A percentile compares a stretch with the other conserved stretches of the same genome.
phyloP scores from a whole-genome alignment of 2,113 vertebrate genomes.

The Anolis carolinensis region DNA sequence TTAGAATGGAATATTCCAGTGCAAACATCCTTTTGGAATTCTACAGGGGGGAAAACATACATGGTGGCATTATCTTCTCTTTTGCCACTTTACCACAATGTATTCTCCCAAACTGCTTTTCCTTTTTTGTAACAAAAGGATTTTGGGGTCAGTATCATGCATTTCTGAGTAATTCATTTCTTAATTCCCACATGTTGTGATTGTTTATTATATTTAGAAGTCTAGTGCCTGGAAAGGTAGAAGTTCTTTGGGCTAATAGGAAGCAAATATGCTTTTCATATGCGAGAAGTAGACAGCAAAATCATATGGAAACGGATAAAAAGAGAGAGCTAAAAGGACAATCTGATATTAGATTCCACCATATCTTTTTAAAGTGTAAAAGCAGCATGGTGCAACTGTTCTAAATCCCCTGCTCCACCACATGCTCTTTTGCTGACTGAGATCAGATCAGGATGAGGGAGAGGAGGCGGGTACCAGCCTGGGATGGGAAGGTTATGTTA shows the following conservation, averaged over 20 bases:
- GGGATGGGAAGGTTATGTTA: neutral
- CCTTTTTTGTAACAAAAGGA: neutral
- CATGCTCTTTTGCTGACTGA: neutral
- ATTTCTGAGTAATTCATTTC: neutral
- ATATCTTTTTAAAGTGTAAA: neutral
- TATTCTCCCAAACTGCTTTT: neutral
- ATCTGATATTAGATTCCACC: neutral
- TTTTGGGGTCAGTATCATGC: neutral
- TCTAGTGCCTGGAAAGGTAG: neutral
- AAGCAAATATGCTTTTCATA: neutral
- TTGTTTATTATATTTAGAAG: neutral
- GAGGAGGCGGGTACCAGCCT: neutral
- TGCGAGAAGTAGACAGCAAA: neutral
- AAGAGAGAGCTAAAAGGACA: neutral
- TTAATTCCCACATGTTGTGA: neutral
- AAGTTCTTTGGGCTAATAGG: neutral
- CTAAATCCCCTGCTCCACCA: neutral
- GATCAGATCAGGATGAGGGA: neutral
- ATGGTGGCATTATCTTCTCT: no score
- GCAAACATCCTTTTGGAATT: neutral
- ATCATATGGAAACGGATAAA: neutral
- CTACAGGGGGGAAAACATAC: neutral
- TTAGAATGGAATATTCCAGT: neutral
- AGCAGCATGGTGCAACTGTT: neutral
- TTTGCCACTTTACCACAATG: neutral